Evolutionary conservation across 1,140 invertebrate genomes (phyloP), one percentile per base, ranked within the genome.

Genomic region (Aphelenchoides besseyi): DNA sequence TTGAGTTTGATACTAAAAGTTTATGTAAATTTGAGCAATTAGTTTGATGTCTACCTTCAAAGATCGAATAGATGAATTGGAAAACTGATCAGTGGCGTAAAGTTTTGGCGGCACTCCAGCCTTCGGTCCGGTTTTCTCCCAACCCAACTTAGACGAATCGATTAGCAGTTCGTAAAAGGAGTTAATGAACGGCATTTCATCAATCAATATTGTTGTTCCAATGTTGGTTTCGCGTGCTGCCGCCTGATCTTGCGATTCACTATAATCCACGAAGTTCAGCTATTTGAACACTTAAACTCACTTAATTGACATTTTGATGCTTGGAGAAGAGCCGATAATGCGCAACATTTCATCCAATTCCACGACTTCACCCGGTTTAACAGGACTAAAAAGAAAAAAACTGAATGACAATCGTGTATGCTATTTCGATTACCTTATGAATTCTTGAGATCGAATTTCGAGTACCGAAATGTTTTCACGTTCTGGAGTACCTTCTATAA

Each of bases 1-100:
- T 59, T 59, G 55, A 28, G 5, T 59, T 59, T 59, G 5, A 23
- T 8, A 59, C 55, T 59, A 8, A 59, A 59, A 59, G 55, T 23
- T n/a, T n/a, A 48, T 5, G 18, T 16, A 33, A 8, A 8, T 59
- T 59, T 12, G 23, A 59, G 5, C 26, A 59, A 59, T 8, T 59
- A 41, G 37, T 41, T 41, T n/a, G n/a, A 41, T 8, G 23, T 23
- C 23, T 23, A 59, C 55, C 5, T 5, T 59, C 55, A 59, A 59
- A 8, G 55, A 59, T 12, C 18, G 5, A 5, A 59, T 8, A 33
- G 55, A 5, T 8, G 55, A 59, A 33, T 59, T 59, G 5, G 18
- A 28, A 33, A 59, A 59, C 18, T 5, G 18, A 33, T 28, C 55
- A 23, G 55, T 33, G 18, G 55, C 55, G 5, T 8, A 59, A 33